phyloP scores from a whole-genome alignment of 2,113 vertebrate genomes.

The Erythrocebus patas region DNA sequence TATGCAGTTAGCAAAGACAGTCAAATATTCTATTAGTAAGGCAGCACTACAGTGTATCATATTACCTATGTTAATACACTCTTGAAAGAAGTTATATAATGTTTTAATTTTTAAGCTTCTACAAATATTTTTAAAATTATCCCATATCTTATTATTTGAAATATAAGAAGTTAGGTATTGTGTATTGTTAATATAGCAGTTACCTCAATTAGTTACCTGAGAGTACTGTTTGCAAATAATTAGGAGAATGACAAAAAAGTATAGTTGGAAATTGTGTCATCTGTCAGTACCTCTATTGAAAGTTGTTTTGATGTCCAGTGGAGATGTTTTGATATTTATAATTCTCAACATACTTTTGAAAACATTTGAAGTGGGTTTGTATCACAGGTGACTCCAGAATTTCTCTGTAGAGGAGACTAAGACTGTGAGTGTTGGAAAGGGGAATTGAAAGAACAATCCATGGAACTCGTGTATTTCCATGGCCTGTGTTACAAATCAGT shows the following conservation, averaged over 20 bases:
- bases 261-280: background rate
- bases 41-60: background rate
- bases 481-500: background rate
- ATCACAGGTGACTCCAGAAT: background rate
- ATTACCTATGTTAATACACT: background rate
- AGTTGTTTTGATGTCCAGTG: too few species aligned
- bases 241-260: background rate
- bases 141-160: background rate
- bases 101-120: background rate
- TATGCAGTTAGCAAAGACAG: background rate
- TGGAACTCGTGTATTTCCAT: background rate
- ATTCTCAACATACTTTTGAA: background rate
- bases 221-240: background rate
- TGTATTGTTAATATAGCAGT: background rate
- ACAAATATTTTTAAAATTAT: background rate
- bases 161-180: background rate
- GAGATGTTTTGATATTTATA: too few species aligned
- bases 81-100: background rate
- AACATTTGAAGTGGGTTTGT: background rate
- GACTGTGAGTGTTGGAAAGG: background rate
- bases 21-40: background rate
- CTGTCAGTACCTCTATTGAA: background rate
- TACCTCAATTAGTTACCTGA: background rate
- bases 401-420: background rate
- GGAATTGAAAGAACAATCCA: background rate